These are phyloP conservation scores for Eulithis prunata DNA, from an alignment of 2,888 invertebrate genomes.

Conservation along the genomic window DNA sequence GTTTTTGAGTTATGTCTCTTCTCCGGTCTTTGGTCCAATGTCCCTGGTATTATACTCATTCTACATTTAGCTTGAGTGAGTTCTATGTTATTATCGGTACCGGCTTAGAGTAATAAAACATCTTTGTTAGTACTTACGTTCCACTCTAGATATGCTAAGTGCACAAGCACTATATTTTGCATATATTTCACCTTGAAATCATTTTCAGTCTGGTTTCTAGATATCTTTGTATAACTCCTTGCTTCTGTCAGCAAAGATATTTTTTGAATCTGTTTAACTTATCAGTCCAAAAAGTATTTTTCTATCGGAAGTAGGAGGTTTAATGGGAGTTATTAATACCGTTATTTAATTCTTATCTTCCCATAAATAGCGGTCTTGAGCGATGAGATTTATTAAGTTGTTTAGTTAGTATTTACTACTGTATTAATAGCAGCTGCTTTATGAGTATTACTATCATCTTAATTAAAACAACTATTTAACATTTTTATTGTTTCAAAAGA, in stretches of 20 bases:
- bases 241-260: not conserved
- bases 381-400: slow-evolving; percentile 32
- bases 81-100: slow-evolving; percentile 1
- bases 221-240: not conserved
- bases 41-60: not conserved
- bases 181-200: slow-evolving; percentile 3
- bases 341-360: slow-evolving; percentile 28
- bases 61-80: not conserved
- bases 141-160: slow-evolving; percentile 4
- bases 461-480: not conserved
- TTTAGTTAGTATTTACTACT: slow-evolving; percentile 24
- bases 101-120: slow-evolving; percentile 15
- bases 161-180: slow-evolving; percentile 4
- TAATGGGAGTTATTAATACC: slow-evolving; percentile 27
- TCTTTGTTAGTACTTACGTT: not conserved
- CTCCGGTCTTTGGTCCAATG: slow-evolving; percentile 2
- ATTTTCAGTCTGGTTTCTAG: slow-evolving; percentile 2
- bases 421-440: slow-evolving; percentile 21
- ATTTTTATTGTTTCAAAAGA: not conserved
- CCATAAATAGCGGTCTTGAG: slow-evolving; percentile 30
- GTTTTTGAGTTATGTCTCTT: slow-evolving; percentile 31
- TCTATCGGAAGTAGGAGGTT: slow-evolving; percentile 26
- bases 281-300: not conserved
- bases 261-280: no score
- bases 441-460: not conserved